Base-by-base conservation (phyloP, 2,888 invertebrate genomes). In the Leptopilina myrica region DNA sequence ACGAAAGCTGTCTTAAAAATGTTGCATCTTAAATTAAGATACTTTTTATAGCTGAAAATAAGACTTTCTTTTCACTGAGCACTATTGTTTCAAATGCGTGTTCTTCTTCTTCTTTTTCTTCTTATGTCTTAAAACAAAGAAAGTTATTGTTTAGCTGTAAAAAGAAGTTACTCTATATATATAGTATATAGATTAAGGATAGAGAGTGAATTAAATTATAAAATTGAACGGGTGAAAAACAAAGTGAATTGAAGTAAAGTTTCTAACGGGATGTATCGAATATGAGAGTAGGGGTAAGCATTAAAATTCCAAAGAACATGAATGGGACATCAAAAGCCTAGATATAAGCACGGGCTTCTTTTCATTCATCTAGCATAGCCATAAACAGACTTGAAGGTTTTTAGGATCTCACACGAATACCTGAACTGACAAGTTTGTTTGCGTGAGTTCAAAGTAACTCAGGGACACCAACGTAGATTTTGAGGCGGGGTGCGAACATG, bases 381-480 rank as follows among this genome's bases (percentile, higher is more conserved):
- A 69, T 77, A 62, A 59, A 59, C 64, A 15, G 64, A 73, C 64
- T 76, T 56, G n/a, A 66, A 64, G 56, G 76, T 80, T 80, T 81
- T 81, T 78, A 66, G 79, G 80, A 78, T 78, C 75, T 26, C 75
- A 66, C 43, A 69, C 33, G 67, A 20, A 65, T 67, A 53, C 67
- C 26, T 56, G 20, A 77, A 69, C 77, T 77, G 67, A 77, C 69
- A n/a, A 62, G 73, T 40, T 56, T 73, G 77, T 20, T 49, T 33
- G 79, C 78, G 67, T 79, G 79, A 78, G 79, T 84, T 80, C 78
- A 76, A 67, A 67, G 78, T 78, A 85, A 85, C 86, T 85, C 86
- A 85, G 86, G 87, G 86, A 89, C 88, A 89, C 88, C 87, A 86
- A 88, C 85, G 83, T 80, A 82, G 82, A 84, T 85, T 83, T 86